phyloP scores from a whole-genome alignment of 2,797 vertebrate species.

The Telmatherina bonti region DNA sequence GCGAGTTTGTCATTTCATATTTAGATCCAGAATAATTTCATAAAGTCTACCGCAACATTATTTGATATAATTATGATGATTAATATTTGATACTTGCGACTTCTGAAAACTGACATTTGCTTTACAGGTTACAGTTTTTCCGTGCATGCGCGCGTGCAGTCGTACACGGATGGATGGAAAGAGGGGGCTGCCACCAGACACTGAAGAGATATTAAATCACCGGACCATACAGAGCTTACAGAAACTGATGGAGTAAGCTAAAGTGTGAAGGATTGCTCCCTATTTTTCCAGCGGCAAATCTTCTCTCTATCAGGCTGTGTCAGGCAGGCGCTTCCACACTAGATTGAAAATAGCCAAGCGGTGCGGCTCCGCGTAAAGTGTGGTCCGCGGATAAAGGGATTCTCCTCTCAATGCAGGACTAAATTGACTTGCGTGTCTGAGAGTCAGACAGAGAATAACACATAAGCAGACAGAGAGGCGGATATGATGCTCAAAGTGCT shows the following conservation, averaged over 20 bases:
- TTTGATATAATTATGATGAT: neutral
- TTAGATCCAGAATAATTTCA: neutral
- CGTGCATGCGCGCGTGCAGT: neutral
- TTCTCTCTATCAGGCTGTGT: constrained; percentile 67
- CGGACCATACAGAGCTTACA: constrained; percentile 27
- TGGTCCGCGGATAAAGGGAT: constrained; percentile 63
- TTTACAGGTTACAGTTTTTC: constrained; percentile 14
- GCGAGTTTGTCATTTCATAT: neutral
- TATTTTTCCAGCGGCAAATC: constrained; percentile 67
- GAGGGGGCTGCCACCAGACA: constrained; percentile 24
- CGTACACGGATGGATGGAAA: constrained; percentile 3
- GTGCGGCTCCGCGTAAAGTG: constrained; percentile 29
- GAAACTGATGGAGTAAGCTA: constrained; percentile 64
- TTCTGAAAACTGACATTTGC: neutral
- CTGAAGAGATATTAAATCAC: constrained; percentile 61
- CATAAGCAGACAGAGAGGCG: constrained; percentile 1
- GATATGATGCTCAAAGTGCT: constrained; percentile 27
- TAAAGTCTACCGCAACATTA: neutral
- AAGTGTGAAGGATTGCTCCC: constrained; percentile 66
- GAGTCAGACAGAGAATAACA: constrained; percentile 2
- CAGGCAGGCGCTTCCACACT: constrained; percentile 46
- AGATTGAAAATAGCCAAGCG: constrained; percentile 48
- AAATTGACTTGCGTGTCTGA: constrained; percentile 35
- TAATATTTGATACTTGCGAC: neutral
- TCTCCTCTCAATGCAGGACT: constrained; percentile 45